phyloP scores from a whole-genome alignment of 1,140 invertebrate species.

The Trichogramma pretiosum region DNA sequence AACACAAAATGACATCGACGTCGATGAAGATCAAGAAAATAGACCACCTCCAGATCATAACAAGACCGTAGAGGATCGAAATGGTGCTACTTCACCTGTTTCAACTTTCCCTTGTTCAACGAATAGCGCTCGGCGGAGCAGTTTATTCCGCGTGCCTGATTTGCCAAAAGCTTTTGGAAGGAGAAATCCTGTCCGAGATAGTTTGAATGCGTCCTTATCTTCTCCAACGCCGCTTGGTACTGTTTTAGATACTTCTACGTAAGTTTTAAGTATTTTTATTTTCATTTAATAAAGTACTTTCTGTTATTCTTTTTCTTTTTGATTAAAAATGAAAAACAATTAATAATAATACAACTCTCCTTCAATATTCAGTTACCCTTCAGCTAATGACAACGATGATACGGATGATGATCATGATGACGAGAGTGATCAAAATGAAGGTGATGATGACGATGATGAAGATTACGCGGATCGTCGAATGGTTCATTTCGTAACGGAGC shows the following conservation, averaged over 20 bases:
- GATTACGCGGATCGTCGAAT: slow-evolving; percentile 1
- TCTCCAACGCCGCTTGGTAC: too few relatives aligned
- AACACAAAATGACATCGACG: not conserved
- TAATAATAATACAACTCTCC: not conserved
- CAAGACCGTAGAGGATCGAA: too few relatives aligned
- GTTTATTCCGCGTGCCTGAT: slow-evolving; percentile 9
- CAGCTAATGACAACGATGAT: not conserved
- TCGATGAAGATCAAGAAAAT: not conserved
- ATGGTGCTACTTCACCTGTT: too few relatives aligned
- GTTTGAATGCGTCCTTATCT: too few relatives aligned
- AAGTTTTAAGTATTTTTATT: slow-evolving; percentile 3
- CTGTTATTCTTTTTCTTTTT: too few relatives aligned
- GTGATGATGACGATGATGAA: slow-evolving; percentile 12
- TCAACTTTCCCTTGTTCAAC: too few relatives aligned
- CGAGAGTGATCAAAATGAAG: slow-evolving; percentile 8
- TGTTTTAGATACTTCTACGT: too few relatives aligned
- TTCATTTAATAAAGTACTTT: too few relatives aligned
- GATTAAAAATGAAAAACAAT: not conserved
- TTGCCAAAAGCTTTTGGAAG: not conserved
- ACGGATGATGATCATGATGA: not conserved
- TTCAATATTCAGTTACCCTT: not conserved
- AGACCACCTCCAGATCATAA: too few relatives aligned
- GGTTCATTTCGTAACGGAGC: slow-evolving; percentile 24
- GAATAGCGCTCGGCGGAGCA: too few relatives aligned
- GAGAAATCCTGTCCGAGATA: too few relatives aligned